Evolutionary conservation across 2,797 vertebrate species (phyloP).

Genomic region (Synaphobranchus kaupii): DNA sequence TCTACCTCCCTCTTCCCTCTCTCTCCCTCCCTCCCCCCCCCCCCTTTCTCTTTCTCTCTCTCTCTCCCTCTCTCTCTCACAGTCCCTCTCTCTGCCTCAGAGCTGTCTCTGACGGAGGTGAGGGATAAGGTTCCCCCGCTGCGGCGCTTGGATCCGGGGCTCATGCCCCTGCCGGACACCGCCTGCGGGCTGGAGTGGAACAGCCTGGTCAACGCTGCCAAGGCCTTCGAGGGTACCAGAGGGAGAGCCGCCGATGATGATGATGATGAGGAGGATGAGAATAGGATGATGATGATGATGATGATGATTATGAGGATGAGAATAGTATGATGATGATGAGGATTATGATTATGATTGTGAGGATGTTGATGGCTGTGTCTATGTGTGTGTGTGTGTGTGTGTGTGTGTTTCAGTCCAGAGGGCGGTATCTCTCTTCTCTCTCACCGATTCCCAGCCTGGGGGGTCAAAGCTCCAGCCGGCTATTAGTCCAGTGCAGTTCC

Average conservation of each 20-base stretch:
- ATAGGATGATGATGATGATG: neutral
- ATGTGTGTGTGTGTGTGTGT: slow-evolving; percentile 34
- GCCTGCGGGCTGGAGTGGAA: slow-evolving; percentile 88
- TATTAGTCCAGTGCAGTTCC: slow-evolving; percentile 78
- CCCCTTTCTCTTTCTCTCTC: slow-evolving; percentile 65
- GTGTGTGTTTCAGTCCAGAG: slow-evolving; percentile 80
- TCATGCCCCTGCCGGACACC: slow-evolving; percentile 90
- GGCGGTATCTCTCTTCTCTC: slow-evolving; percentile 86
- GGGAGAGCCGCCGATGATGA: neutral
- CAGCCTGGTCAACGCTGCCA: slow-evolving; percentile 88
- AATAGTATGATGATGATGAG: neutral
- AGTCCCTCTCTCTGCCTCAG: slow-evolving; percentile 85
- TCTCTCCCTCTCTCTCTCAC: slow-evolving; percentile 19
- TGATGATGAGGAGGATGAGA: neutral
- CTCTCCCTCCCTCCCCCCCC: neutral
- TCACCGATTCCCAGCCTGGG: slow-evolving; percentile 74
- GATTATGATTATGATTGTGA: neutral
- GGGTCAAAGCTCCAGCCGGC: slow-evolving; percentile 69
- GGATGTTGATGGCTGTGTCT: neutral
- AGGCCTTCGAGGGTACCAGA: slow-evolving; percentile 87
- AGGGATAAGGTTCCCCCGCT: slow-evolving; percentile 78
- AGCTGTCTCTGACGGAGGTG: slow-evolving; percentile 81
- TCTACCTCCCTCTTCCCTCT: neutral
- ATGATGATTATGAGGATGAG: neutral
- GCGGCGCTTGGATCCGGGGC: slow-evolving; percentile 79